A percentile compares a stretch with the other conserved stretches of the same genome.
Conservation (phyloP, 2,888 invertebrate species). For the Cheilosia grossa region DNA sequence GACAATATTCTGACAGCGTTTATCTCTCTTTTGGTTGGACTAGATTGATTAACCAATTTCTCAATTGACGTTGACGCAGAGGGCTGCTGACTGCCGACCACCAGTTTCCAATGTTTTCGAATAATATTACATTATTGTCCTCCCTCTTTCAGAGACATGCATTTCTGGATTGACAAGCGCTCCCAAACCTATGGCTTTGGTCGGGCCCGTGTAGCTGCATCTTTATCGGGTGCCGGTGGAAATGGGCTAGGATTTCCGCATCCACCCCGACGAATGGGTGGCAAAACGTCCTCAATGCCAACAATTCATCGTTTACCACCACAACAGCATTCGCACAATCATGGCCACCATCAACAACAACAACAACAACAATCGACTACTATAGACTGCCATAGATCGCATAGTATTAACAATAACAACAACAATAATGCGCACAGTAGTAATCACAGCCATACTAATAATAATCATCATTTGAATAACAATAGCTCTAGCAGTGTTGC, state of each 20-base stretch:
- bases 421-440: slow-evolving; percentile 71
- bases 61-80: no score
- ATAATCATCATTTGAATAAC: slow-evolving; percentile 63
- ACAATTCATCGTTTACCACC: slow-evolving; percentile 89
- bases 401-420: slow-evolving; percentile 74
- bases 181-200: slow-evolving; percentile 90
- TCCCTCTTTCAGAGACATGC: slow-evolving; percentile 84
- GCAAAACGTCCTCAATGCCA: slow-evolving; percentile 84
- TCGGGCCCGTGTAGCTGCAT: slow-evolving; percentile 88
- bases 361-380: slow-evolving; percentile 75
- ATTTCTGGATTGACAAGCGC: slow-evolving; percentile 95
- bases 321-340: slow-evolving; percentile 77
- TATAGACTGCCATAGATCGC: slow-evolving; percentile 76
- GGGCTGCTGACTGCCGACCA: no score
- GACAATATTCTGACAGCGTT: no score
- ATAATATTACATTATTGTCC: not conserved
- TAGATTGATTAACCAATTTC: no score
- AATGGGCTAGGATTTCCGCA: slow-evolving; percentile 84
- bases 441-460: slow-evolving; percentile 65
- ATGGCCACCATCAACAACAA: slow-evolving; percentile 68
- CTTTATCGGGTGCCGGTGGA: slow-evolving; percentile 86
- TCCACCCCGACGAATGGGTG: slow-evolving; percentile 83
- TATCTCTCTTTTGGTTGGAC: no score
- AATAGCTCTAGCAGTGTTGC: slow-evolving; percentile 74
- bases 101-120: not conserved